Percentiles rank a stretch among this genome's conserved stretches.
These are phyloP conservation scores for Belonocnema kinseyi DNA, from an alignment of 1,140 invertebrate genomes.

Conservation along the genomic window DNA sequence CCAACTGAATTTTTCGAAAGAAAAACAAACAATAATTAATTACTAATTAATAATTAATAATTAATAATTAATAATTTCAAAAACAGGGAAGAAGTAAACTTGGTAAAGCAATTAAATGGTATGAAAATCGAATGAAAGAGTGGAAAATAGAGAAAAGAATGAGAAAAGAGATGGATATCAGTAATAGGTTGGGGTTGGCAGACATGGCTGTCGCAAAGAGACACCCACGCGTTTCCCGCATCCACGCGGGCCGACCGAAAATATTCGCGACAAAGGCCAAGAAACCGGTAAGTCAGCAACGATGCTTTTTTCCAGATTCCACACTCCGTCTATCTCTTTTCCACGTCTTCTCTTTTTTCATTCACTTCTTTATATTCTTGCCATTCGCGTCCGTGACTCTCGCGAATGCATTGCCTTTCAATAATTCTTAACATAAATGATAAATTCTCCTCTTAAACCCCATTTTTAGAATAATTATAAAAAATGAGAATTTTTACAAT, in stretches of 20 bases:
- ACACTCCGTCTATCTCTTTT: conserved; percentile 40
- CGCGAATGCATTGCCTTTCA: neutral
- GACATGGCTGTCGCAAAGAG: conserved; percentile 49
- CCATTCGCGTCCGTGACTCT: neutral
- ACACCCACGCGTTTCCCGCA: conserved; percentile 60
- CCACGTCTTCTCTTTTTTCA: conserved; percentile 20
- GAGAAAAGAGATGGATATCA: conserved; percentile 43
- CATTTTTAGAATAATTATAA: too few relatives aligned
- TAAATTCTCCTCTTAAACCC: neutral
- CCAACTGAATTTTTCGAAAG: too few relatives aligned
- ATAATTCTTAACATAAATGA: neutral
- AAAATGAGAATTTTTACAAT: too few relatives aligned
- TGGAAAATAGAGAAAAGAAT: neutral
- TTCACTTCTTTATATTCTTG: neutral
- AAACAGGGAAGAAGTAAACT: neutral
- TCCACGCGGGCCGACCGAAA: conserved; percentile 56
- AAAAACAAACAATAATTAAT: too few relatives aligned
- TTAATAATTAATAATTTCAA: too few relatives aligned
- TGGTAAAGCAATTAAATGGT: neutral
- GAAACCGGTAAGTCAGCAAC: conserved; percentile 58
- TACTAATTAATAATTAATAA: too few relatives aligned
- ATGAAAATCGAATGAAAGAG: neutral
- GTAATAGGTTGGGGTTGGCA: conserved; percentile 59
- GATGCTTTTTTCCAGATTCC: conserved; percentile 52
- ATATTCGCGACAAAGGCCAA: conserved; percentile 65